Percentiles rank a stretch among this genome's conserved stretches.
Conservation (phyloP, 1,140 invertebrate species). For the Cyrtorhinus lividipennis region DNA sequence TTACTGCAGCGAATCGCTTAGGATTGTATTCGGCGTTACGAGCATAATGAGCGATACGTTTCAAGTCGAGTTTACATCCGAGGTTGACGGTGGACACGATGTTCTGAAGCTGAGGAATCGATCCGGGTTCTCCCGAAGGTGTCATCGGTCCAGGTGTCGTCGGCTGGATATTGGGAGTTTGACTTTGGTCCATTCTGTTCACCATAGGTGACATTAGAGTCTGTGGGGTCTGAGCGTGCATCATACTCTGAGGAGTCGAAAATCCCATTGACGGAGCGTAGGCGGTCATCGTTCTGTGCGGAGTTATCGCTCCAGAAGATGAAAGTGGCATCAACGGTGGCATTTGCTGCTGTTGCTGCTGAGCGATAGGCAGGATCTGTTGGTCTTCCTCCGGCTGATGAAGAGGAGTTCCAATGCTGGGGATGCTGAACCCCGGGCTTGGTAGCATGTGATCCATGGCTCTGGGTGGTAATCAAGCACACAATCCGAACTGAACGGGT, state of each 20-base stretch:
- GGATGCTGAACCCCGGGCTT: slow-evolving; percentile 75
- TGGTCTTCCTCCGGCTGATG: slow-evolving; percentile 89
- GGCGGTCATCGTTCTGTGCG: slow-evolving; percentile 49
- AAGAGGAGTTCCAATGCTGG: slow-evolving; percentile 74
- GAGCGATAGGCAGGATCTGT: slow-evolving; percentile 64
- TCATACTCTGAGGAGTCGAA: slow-evolving; percentile 54
- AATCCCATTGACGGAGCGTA: slow-evolving; percentile 44
- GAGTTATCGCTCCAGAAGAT: slow-evolving; percentile 31
- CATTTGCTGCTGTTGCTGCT: slow-evolving; percentile 46
- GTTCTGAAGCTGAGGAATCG: slow-evolving; percentile 46
- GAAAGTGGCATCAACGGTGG: slow-evolving; percentile 41
- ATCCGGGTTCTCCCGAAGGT: slow-evolving; percentile 69
- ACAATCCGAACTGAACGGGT: too few relatives aligned
- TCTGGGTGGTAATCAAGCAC: too few relatives aligned
- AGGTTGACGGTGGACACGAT: slow-evolving; percentile 97
- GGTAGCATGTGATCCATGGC: slow-evolving; percentile 83
- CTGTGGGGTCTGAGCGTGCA: slow-evolving; percentile 84
- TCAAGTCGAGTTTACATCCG: slow-evolving; percentile 87
- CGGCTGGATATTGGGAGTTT: slow-evolving; percentile 35
- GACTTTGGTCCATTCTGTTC: slow-evolving; percentile 22
- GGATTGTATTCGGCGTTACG: slow-evolving; percentile 99
- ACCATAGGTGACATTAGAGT: slow-evolving; percentile 73
- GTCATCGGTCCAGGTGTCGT: slow-evolving; percentile 72
- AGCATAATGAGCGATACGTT: slow-evolving; percentile 96
- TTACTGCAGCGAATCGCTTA: slow-evolving; percentile 98